Percentiles rank a stretch among this genome's conserved stretches.
These are phyloP conservation scores for Brachionus paranguensis DNA, from an alignment of 1,140 invertebrate genomes.

Conservation along the genomic window DNA sequence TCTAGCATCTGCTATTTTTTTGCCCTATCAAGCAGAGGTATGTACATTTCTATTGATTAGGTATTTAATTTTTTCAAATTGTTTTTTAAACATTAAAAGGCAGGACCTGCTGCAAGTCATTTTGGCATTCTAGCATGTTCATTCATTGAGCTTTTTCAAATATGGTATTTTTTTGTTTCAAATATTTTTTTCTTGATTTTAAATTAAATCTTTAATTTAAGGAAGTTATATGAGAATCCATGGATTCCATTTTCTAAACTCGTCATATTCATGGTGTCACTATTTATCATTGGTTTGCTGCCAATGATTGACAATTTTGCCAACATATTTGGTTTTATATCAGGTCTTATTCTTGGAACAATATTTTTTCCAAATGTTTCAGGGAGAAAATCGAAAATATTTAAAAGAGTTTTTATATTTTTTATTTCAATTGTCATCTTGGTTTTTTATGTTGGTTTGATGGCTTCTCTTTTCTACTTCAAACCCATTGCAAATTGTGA, in stretches of 20 bases:
- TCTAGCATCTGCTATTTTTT: constrained; percentile 88
- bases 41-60: neutral
- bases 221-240: constrained; percentile 59
- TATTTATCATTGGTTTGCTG: constrained; percentile 76
- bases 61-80: neutral
- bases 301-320: constrained; percentile 97
- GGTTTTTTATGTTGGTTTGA: constrained; percentile 66
- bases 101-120: constrained; percentile 85
- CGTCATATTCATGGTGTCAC: constrained; percentile 65
- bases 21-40: constrained; percentile 96
- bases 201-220: constrained; percentile 66
- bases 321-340: constrained; percentile 80
- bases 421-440: constrained; percentile 71
- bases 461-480: constrained; percentile 78
- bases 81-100: constrained; percentile 59
- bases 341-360: constrained; percentile 83
- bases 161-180: constrained; percentile 56
- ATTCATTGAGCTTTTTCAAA: constrained; percentile 77
- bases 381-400: constrained; percentile 67
- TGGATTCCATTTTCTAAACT: constrained; percentile 70
- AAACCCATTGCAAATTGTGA: constrained; percentile 81
- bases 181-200: constrained; percentile 46
- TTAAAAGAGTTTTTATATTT: constrained; percentile 64
- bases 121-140: constrained; percentile 84
- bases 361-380: constrained; percentile 80